Conservation (phyloP, 2,888 invertebrate species). For the Watsonalla binaria region DNA sequence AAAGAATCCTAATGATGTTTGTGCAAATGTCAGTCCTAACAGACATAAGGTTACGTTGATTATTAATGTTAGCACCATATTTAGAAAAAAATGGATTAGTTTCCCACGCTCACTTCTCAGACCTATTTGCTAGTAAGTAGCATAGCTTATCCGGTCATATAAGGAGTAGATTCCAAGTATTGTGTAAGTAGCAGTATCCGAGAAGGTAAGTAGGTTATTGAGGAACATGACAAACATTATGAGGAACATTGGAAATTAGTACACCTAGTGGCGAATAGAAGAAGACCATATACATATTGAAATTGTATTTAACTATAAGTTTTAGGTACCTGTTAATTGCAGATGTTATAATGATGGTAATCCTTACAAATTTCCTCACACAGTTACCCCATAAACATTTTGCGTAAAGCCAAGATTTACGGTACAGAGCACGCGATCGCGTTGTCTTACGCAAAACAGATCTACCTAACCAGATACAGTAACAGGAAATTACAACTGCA, state of each 20-base stretch:
- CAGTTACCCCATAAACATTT: slow-evolving; percentile 9
- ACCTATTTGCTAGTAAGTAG: not conserved
- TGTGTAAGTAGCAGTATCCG: not conserved
- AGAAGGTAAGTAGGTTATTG: not conserved
- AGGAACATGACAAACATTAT: not conserved
- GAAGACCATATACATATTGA: no score
- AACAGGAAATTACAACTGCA: slow-evolving; percentile 34
- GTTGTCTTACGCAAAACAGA: slow-evolving; percentile 28
- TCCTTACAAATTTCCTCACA: not conserved
- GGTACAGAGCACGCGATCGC: slow-evolving; percentile 26
- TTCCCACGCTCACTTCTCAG: not conserved
- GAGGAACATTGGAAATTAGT: no score
- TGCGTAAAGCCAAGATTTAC: slow-evolving; percentile 29
- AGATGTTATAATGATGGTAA: no score
- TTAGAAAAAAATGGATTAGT: not conserved
- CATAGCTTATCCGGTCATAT: not conserved
- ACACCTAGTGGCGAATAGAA: no score
- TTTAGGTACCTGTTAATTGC: no score
- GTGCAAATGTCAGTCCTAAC: not conserved
- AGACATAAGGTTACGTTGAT: not conserved
- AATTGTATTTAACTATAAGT: no score
- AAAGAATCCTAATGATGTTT: no score
- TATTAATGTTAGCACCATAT: not conserved
- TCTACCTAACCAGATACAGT: slow-evolving; percentile 15
- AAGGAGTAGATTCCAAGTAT: not conserved